These are phyloP conservation scores for Lithophane socia DNA, from an alignment of 2,888 invertebrate species.

Conservation along the genomic window DNA sequence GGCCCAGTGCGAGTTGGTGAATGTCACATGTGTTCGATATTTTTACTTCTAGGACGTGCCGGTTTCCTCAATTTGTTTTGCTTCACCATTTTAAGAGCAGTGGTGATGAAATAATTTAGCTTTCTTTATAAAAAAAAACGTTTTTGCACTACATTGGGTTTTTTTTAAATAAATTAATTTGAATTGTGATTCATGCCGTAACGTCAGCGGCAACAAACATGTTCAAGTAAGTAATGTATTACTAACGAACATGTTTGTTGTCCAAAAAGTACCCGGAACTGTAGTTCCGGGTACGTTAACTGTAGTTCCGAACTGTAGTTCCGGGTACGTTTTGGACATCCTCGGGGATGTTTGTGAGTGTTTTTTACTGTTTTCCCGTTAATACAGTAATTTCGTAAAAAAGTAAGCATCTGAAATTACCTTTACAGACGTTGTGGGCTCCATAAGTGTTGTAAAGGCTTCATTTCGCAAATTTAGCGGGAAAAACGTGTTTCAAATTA, in stretches of 20 bases:
- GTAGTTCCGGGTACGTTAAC: no score
- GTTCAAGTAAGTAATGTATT: slow-evolving; percentile 11
- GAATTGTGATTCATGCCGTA: not conserved
- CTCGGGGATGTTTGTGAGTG: slow-evolving; percentile 19
- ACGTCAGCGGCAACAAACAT: not conserved
- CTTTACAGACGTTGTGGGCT: not conserved
- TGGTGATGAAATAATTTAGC: not conserved
- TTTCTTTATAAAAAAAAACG: not conserved
- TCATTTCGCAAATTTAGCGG: slow-evolving; percentile 4
- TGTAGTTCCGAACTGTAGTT: no score
- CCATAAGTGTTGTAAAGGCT: slow-evolving; percentile 3
- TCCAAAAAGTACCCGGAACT: no score
- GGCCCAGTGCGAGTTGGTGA: no score
- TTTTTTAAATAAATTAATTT: not conserved
- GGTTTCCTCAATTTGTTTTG: no score
- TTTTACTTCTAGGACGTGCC: no score
- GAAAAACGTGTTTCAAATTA: not conserved
- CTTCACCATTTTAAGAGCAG: no score
- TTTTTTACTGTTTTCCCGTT: slow-evolving; percentile 22
- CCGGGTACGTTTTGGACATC: not conserved
- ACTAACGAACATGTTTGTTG: no score
- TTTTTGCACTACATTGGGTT: not conserved
- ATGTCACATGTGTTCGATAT: no score
- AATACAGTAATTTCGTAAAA: slow-evolving; percentile 17
- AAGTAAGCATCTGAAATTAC: slow-evolving; percentile 4